Base-by-base conservation (phyloP, 2,797 vertebrate genomes). In the Pelochelys cantorii region DNA sequence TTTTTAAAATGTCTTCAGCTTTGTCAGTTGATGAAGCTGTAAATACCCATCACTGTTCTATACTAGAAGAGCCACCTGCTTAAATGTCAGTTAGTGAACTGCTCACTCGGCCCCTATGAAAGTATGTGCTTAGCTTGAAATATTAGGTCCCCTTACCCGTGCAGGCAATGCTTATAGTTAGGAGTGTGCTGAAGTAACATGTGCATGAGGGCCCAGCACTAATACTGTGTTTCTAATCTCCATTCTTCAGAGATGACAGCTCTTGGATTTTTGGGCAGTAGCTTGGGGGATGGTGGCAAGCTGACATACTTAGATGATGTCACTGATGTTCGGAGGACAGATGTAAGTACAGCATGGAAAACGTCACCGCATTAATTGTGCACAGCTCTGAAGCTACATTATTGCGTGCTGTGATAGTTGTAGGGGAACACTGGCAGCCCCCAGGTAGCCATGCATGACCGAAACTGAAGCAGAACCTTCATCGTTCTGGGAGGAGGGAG, bases 181-280 rank as follows among this genome's bases (percentile, higher is more conserved):
- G 25, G 27, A 2, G 8, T 29, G 42, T 29, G 48, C 74, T 77
- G 25, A 48, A 77, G 25, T 52, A 15, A 27, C 42, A 3, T 75
- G 42, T 4, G 42, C 7, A 52, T 77, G 74, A 52, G 25, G 74
- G 48, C 48, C 23, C 25, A 11, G 1, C 31, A 0, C 20, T 4
- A 1, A 48, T 48, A 5, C n/a, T 22, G 42, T 3, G 5, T 75
- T 65, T 42, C 10, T 52, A 2, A 25, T 59, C 85, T n/a, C 60
- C 52, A 5, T 37, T 31, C 5, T 31, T 2, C 86, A 97, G 97
- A 97, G 81, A 84, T 97, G 18, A 48, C 7, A 12, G 92, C 77
- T 7, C 25, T 97, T 86, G 97, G 97, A 29, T 97, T 97, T 48
- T 10, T 97, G 92, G 96, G 90, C 27, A 11, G 22, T 0, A 60